Base-by-base conservation (phyloP, 2,888 invertebrate species). In the Epistrophe eligans region DNA sequence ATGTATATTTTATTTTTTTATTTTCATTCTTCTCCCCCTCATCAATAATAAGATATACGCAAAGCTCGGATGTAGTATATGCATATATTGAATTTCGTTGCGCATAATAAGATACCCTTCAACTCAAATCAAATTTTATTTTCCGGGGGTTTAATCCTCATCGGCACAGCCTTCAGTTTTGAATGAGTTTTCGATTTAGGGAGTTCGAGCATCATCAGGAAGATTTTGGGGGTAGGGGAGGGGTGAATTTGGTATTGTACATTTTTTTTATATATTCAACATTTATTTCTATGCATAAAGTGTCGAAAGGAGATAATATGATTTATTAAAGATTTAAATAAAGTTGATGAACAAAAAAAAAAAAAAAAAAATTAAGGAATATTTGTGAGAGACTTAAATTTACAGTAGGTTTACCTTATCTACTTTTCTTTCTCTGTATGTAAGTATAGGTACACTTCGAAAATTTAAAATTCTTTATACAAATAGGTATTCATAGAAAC, bases 51-150 rank as follows among this genome's bases (percentile, higher is more conserved):
- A 79, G 87, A 87, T 87, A 87, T 87, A 87, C 79, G 83, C 79
- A 87, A 83, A 83, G 79, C 83, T 79, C 48, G 62, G 76, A 45
- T 79, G 57, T 74, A 24, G 24, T 24, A 24, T 24, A 70, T 72
- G 60, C 52, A 83, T 82, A 87, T 83, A 87, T 87, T 87, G 83
- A 79, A 87, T 87, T 87, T 83, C 87, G 79, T 50, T 83, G 71
- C 76, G 87, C 87, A 83, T 87, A 87, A 87, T 87, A 83, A 87
- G 87, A 83, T 87, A 87, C 87, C 87, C 87, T 87, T 87, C 87
- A 87, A 79, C 83, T 87, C 76, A 83, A 87, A 87, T 87, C 87
- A 87, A 87, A 87, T 87, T 87, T 87, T 87, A 87, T 87, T 87
- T 87, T 87, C 83, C 83, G 79, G 87, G 66, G 79, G 87, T 79